These are phyloP conservation scores for Megaceryle maxima DNA, from an alignment of 2,113 vertebrate genomes.

Conservation along the genomic window DNA sequence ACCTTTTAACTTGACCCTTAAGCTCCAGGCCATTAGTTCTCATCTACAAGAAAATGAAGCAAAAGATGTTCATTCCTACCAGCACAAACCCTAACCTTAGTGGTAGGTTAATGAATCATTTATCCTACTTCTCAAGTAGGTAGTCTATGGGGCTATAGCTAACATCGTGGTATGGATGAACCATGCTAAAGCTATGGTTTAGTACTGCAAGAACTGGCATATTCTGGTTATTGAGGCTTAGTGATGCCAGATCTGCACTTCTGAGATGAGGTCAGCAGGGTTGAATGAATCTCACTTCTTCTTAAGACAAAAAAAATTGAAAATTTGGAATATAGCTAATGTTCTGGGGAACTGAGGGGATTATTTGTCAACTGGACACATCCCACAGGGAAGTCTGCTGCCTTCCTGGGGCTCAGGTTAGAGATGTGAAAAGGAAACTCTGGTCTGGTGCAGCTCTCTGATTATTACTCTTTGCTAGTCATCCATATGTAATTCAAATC, in stretches of 20 bases:
- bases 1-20: neutral
- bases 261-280: neutral
- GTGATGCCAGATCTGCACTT: neutral
- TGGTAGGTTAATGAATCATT: neutral
- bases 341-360: too few species aligned
- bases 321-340: too few species aligned
- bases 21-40: neutral
- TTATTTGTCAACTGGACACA: too few species aligned
- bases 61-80: neutral
- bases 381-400: neutral
- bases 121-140: neutral
- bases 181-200: neutral
- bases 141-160: neutral
- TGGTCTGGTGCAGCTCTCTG: too few species aligned
- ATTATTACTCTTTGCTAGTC: too few species aligned
- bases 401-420: too few species aligned
- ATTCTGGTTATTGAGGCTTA: neutral
- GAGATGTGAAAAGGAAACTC: too few species aligned
- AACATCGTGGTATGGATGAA: neutral
- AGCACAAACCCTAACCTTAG: neutral
- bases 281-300: neutral
- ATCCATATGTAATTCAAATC: too few species aligned
- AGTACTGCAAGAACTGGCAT: neutral
- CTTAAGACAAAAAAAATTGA: neutral
- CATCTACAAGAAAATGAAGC: neutral